Base-by-base conservation (phyloP, 1,140 invertebrate species). In the Drosophila grimshawi region DNA sequence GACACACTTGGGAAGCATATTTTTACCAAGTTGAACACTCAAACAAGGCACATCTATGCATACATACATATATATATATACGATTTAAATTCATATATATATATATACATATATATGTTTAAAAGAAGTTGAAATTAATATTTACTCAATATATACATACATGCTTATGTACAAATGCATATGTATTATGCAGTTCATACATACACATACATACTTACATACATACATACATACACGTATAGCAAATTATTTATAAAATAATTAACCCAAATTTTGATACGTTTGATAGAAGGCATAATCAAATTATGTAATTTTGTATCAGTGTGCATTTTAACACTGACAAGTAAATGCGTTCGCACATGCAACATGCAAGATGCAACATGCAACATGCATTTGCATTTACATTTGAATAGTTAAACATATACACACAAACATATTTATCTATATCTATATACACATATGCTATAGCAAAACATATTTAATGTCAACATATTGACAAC, bases 11-110 rank as follows among this genome's bases (percentile, higher is more conserved):
- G 45, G 8, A 43, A 19, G 19, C 19, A 19, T 19, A 19, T 19
- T 19, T 19, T 19, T 19, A 19, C 19, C 19, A 19, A 30, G 37
- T 10, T 43, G 10, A 39, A 19, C 3, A 59, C 37, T 59, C 59
- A 43, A 43, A 62, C 63, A 39, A 45, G 75, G 66, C 70, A 71
- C 57, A 78, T 72, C 53, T 63, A 45, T 65, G 49, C 45, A 80
- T 79, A 74, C 46, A 79, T 4, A 33, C 33, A 33, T 4, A 4
- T 4, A 33, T 3, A 41, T 43, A 37, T 79, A 79, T 79, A 76
- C 78, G 78, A 81, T 81, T 76, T 76, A 77, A 60, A 80, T 61
- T 56, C 41, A n/a, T 35, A 56, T 56, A 65, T 52, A 45, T n/a
- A 57, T 43, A 43, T 27, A 53, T 59, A 61, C 33, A 63, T 6